Conservation (phyloP, 2,113 vertebrate species). For the Marmota flaviventris region DNA sequence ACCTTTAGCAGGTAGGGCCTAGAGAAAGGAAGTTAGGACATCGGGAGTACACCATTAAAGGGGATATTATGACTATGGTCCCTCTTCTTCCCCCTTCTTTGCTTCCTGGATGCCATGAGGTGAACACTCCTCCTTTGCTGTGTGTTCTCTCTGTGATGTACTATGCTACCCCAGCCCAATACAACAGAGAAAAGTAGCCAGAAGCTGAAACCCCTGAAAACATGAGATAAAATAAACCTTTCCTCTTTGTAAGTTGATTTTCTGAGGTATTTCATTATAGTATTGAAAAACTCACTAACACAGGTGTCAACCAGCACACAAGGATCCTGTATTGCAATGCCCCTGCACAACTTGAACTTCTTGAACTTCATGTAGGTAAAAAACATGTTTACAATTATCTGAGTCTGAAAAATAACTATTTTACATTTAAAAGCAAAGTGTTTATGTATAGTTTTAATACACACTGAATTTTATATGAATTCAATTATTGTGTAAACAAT, state of each 20-base stretch:
- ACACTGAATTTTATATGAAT: not conserved
- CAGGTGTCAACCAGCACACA: not conserved
- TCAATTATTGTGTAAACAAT: not conserved
- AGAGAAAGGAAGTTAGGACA: not conserved
- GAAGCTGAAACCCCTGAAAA: not conserved
- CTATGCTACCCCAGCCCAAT: not conserved
- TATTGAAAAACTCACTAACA: not conserved
- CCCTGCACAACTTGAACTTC: not conserved
- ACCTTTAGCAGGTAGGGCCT: not conserved
- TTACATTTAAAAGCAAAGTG: not conserved
- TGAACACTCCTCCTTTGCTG: not conserved
- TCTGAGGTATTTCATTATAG: not conserved
- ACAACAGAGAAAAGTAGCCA: not conserved
- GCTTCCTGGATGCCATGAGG: not conserved
- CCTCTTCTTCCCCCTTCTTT: not conserved
- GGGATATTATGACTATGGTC: not conserved
- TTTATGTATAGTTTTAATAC: constrained; percentile 9
- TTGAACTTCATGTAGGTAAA: not conserved
- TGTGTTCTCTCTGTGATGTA: not conserved
- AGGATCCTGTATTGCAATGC: not conserved
- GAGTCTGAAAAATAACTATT: not conserved
- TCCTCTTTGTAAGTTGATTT: not conserved
- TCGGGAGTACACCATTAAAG: not conserved
- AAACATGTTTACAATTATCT: constrained; percentile 6
- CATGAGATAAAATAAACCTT: not conserved